phyloP scores from a whole-genome alignment of 2,888 invertebrate species.

The Cephus sareptanus region DNA sequence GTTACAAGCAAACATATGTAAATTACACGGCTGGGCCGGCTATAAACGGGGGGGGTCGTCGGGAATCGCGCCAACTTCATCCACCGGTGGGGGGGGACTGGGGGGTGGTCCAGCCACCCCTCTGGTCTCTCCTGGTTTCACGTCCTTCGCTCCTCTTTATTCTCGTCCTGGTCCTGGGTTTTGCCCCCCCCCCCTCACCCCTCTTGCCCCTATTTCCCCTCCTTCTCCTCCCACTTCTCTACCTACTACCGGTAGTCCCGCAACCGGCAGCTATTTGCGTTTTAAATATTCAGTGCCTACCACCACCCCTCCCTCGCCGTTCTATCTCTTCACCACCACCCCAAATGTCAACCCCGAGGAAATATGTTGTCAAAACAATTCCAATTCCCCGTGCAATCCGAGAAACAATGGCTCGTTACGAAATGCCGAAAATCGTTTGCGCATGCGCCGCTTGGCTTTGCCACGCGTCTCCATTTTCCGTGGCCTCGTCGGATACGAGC shows the following conservation, averaged over 20 bases:
- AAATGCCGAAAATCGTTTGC: neutral
- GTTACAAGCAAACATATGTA: slow-evolving; percentile 18
- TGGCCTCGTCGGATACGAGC: too few relatives aligned
- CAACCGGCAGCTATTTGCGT: slow-evolving; percentile 6
- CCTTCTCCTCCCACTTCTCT: too few relatives aligned
- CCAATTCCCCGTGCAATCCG: slow-evolving; percentile 2
- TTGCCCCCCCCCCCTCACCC: too few relatives aligned
- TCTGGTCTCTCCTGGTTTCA: neutral
- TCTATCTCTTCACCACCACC: neutral
- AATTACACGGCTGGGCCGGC: slow-evolving; percentile 14
- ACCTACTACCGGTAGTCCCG: neutral
- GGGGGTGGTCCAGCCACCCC: neutral
- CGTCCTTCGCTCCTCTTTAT: too few relatives aligned
- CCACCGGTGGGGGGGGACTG: neutral
- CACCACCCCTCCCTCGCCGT: too few relatives aligned
- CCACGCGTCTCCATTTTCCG: too few relatives aligned
- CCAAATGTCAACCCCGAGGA: slow-evolving; percentile 7
- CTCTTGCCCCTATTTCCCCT: too few relatives aligned
- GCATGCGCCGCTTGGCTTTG: too few relatives aligned
- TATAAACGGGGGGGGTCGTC: slow-evolving; percentile 8
- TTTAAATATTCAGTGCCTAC: slow-evolving; percentile 5
- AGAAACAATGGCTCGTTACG: neutral
- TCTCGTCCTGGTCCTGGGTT: too few relatives aligned
- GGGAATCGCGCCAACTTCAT: slow-evolving; percentile 19
- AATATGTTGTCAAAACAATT: slow-evolving; percentile 4